Percentiles rank a stretch among this genome's conserved stretches.
These are phyloP conservation scores for Sciaenops ocellatus DNA, from an alignment of 2,797 vertebrate genomes.

Conservation along the genomic window DNA sequence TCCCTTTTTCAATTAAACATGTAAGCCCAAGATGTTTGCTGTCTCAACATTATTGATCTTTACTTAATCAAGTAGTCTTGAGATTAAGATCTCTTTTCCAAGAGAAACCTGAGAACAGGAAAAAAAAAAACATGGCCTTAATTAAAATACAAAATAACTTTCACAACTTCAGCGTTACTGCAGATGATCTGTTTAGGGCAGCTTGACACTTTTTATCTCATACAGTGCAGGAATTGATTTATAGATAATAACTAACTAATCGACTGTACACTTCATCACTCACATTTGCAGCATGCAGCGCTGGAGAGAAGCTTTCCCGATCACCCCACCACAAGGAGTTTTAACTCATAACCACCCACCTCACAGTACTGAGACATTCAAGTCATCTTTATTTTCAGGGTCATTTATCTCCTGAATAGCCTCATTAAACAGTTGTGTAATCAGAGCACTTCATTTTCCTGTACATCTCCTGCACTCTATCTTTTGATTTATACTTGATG, in stretches of 20 bases:
- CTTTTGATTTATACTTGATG: slow-evolving; percentile 51
- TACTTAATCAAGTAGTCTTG: neutral
- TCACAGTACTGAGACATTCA: slow-evolving; percentile 10
- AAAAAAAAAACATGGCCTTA: too few relatives aligned
- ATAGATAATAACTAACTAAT: too few relatives aligned
- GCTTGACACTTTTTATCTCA: neutral
- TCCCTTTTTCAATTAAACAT: neutral
- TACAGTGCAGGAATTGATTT: neutral
- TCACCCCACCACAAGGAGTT: neutral
- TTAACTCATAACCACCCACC: slow-evolving; percentile 13
- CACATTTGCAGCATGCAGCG: neutral
- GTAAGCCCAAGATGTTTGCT: neutral
- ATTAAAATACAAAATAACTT: too few relatives aligned
- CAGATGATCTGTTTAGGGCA: neutral
- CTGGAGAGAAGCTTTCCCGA: neutral
- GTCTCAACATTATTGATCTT: neutral
- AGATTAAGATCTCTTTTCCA: neutral
- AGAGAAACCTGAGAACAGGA: neutral
- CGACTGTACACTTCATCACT: neutral
- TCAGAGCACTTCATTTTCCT: slow-evolving; percentile 33
- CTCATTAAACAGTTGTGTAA: slow-evolving; percentile 25
- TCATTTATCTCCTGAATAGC: slow-evolving; percentile 43
- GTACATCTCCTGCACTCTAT: slow-evolving; percentile 13
- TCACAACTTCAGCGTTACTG: neutral
- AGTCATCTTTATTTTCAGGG: slow-evolving; percentile 23